Evolutionary conservation across 1,140 invertebrate species (phyloP).

Genomic region (Drosophila obscura): DNA sequence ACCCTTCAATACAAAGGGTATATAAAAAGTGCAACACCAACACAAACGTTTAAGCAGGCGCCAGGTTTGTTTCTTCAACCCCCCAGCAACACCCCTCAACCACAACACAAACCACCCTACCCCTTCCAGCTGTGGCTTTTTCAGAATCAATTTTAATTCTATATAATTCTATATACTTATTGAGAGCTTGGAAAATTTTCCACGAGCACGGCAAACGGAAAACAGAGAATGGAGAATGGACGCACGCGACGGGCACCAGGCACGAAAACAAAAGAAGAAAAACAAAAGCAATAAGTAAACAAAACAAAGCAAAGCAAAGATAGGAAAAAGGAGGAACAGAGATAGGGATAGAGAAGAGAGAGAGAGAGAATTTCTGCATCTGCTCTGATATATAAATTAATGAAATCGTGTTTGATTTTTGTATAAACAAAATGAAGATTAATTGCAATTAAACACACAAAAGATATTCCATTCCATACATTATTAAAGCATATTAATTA

Average conservation of each 20-base stretch:
- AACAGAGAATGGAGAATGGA: too few species aligned
- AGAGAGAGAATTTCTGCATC: slow-evolving; percentile 1
- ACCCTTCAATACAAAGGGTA: too few species aligned
- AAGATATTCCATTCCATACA: slow-evolving; percentile 9
- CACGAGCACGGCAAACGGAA: slow-evolving; percentile 43
- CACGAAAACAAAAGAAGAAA: slow-evolving; percentile 35
- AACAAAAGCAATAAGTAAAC: slow-evolving; percentile 69
- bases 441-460: slow-evolving; percentile 29
- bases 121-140: slow-evolving; percentile 11
- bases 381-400: slow-evolving; percentile 41
- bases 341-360: slow-evolving; percentile 10
- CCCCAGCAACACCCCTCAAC: neutral
- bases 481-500: slow-evolving; percentile 56
- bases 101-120: neutral
- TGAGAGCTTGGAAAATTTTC: slow-evolving; percentile 75
- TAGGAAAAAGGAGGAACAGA: neutral
- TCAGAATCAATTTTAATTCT: slow-evolving; percentile 73
- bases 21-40: neutral
- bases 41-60: slow-evolving; percentile 61
- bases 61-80: slow-evolving; percentile 42
- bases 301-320: slow-evolving; percentile 31
- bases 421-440: slow-evolving; percentile 50
- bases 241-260: slow-evolving; percentile 49
- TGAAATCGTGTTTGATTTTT: slow-evolving; percentile 54
- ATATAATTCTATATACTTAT: slow-evolving; percentile 74